A percentile compares a stretch with the other conserved stretches of the same genome.
These are phyloP conservation scores for Girardinichthys multiradiatus DNA, from an alignment of 2,113 vertebrate species.

Conservation along the genomic window DNA sequence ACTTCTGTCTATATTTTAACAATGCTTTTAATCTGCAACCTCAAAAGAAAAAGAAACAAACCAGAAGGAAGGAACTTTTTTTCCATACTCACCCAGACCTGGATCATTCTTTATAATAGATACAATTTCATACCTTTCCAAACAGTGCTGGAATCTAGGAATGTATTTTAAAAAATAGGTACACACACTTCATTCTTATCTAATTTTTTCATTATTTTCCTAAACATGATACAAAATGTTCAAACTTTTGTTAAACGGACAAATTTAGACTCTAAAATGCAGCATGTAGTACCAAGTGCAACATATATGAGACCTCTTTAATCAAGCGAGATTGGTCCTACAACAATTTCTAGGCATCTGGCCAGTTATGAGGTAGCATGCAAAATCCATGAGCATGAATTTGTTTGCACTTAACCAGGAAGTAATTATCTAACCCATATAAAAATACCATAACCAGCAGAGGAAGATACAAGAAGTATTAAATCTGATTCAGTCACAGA, in stretches of 20 bases:
- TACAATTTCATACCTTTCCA: not conserved
- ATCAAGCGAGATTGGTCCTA: constrained; percentile 33
- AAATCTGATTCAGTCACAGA: not conserved
- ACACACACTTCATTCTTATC: not conserved
- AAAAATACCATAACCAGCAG: not conserved
- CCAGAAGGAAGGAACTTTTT: too few species aligned
- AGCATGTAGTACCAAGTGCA: not conserved
- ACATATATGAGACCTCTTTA: constrained; percentile 2
- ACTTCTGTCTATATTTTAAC: too few species aligned
- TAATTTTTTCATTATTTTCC: constrained; percentile 35
- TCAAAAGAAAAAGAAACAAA: too few species aligned
- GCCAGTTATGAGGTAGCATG: constrained; percentile 34
- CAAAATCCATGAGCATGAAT: constrained; percentile 3
- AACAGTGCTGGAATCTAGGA: too few species aligned
- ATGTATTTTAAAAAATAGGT: not conserved
- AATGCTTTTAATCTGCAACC: too few species aligned
- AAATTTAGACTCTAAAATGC: not conserved
- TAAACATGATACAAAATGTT: constrained; percentile 25
- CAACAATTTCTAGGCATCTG: constrained; percentile 6
- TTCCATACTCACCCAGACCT: not conserved
- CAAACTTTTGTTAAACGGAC: not conserved
- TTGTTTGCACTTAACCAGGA: not conserved
- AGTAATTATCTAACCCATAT: constrained; percentile 12
- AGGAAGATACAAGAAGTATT: not conserved
- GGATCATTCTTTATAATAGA: not conserved